These are phyloP conservation scores for Mormyrus proboscirostris DNA, from an alignment of 2,797 vertebrate species.

Conservation along the genomic window DNA sequence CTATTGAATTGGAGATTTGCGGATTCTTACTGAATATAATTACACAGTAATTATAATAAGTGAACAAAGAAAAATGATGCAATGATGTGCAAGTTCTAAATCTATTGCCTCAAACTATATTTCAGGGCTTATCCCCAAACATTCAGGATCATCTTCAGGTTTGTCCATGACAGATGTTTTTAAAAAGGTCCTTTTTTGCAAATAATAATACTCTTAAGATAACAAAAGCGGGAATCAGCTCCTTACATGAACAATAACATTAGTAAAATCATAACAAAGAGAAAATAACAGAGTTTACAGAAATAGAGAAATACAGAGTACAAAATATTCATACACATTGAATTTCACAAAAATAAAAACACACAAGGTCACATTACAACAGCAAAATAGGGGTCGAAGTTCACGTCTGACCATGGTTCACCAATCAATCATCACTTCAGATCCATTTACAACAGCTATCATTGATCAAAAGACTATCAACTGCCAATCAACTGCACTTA, in stretches of 20 bases:
- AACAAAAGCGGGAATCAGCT: conserved; percentile 30
- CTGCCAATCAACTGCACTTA: conserved; percentile 55
- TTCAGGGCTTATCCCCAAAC: not conserved
- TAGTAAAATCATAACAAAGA: conserved; percentile 30
- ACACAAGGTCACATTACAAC: conserved; percentile 64
- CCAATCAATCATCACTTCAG: conserved; percentile 61
- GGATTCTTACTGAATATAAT: conserved; percentile 53
- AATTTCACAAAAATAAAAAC: conserved; percentile 60
- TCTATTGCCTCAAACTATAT: not conserved
- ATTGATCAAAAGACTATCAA: conserved; percentile 51
- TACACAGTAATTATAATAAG: conserved; percentile 54
- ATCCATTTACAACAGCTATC: conserved; percentile 60
- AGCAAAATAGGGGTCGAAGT: conserved; percentile 63
- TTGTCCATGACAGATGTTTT: conserved; percentile 47
- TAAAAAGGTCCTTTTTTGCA: conserved; percentile 42
- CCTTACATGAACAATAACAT: conserved; percentile 23
- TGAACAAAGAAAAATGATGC: conserved; percentile 46
- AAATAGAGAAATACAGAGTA: conserved; percentile 53
- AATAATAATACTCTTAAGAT: conserved; percentile 36
- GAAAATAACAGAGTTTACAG: conserved; percentile 38
- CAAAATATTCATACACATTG: conserved; percentile 59
- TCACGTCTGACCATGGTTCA: conserved; percentile 64
- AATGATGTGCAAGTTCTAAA: conserved; percentile 55
- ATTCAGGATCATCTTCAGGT: conserved; percentile 20
- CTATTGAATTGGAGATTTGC: conserved; percentile 30